phyloP scores from a whole-genome alignment of 2,797 vertebrate genomes.

The Spea hammondii region DNA sequence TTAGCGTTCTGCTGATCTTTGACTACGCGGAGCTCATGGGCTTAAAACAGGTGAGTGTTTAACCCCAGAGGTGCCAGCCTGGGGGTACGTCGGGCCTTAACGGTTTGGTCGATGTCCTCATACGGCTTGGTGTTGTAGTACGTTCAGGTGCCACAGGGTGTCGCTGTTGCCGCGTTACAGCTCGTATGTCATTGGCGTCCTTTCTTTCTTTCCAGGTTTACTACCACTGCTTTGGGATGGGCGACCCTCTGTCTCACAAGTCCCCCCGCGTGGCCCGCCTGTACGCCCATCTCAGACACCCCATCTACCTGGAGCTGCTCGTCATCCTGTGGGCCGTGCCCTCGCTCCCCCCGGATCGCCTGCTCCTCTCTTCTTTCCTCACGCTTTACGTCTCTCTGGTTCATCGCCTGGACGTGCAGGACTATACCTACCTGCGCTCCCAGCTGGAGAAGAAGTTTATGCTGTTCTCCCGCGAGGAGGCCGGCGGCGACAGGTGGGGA shows the following conservation, averaged over 20 bases:
- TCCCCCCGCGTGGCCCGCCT: conserved; percentile 74
- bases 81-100: too few relatives aligned
- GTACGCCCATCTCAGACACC: conserved; percentile 83
- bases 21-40: conserved; percentile 88
- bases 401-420: conserved; percentile 83
- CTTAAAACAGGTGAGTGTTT: conserved; percentile 79
- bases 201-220: conserved; percentile 73
- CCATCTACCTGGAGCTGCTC: conserved; percentile 82
- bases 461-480: conserved; percentile 64
- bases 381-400: conserved; percentile 77
- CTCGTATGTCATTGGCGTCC: too few relatives aligned
- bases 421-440: conserved; percentile 77
- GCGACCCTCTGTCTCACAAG: conserved; percentile 79
- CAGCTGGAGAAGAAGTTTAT: conserved; percentile 78
- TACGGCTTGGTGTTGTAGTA: too few relatives aligned
- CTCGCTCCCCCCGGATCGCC: conserved; percentile 78
- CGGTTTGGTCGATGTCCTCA: too few relatives aligned
- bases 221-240: conserved; percentile 78
- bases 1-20: conserved; percentile 85
- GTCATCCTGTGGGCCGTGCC: conserved; percentile 86
- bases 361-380: conserved; percentile 76
- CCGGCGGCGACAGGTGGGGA: background rate
- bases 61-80: too few relatives aligned
- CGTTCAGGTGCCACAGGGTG: too few relatives aligned
- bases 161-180: too few relatives aligned